Percentiles rank a stretch among this genome's conserved stretches.
phyloP scores from a whole-genome alignment of 2,888 invertebrate species.

The Elgonia sp. region DNA sequence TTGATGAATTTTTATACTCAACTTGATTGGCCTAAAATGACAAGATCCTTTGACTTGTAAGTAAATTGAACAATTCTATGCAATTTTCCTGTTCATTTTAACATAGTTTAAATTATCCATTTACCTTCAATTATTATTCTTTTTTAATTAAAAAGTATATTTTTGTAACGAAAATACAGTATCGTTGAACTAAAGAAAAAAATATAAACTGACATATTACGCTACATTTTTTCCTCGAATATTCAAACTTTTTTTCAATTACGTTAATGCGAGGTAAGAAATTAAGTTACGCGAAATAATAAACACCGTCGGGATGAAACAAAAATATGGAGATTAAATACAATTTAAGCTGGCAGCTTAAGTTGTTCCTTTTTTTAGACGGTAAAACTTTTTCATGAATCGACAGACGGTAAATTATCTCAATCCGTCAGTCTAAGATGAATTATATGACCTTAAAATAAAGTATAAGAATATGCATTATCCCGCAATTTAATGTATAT shows the following conservation, averaged over 20 bases:
- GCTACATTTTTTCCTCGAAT: too few species aligned
- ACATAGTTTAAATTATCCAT: too few species aligned
- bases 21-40: too few species aligned
- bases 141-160: too few species aligned
- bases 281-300: constrained; percentile 16
- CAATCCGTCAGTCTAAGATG: constrained; percentile 26
- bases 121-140: too few species aligned
- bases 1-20: too few species aligned
- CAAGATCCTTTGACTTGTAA: too few species aligned
- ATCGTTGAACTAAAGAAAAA: too few species aligned
- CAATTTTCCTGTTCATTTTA: too few species aligned
- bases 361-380: constrained; percentile 9
- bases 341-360: constrained; percentile 1
- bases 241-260: constrained; percentile 36
- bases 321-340: constrained; percentile 31
- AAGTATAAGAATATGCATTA: constrained; percentile 35
- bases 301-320: neutral
- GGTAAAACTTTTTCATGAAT: constrained; percentile 18
- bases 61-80: too few species aligned
- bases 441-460: constrained; percentile 46
- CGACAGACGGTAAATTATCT: constrained; percentile 19
- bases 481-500: constrained; percentile 36
- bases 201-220: too few species aligned
- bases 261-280: constrained; percentile 22
- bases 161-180: too few species aligned